Base-by-base conservation (phyloP, 2,888 invertebrate genomes). In the Andrena flavipes region DNA sequence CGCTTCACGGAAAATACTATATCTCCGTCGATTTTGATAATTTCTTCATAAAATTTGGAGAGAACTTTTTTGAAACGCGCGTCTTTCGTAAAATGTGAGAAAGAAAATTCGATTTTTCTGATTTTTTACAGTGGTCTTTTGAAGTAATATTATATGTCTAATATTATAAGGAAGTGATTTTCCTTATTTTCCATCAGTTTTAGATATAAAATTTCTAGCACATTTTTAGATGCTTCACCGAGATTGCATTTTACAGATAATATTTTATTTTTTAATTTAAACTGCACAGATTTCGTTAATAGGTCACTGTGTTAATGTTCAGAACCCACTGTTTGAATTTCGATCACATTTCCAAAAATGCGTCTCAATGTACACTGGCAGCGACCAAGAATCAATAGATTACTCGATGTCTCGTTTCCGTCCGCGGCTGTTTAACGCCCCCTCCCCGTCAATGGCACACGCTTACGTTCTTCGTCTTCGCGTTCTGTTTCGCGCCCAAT, bases 401-500 rank as follows among this genome's bases (percentile, higher is more conserved):
- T 72, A 68, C 68, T 59, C 7, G 48, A 48, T 23, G 29, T 80
- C 80, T 67, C 67, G 35, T 80, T 80, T 63, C 72, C 26, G 35
- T n/a, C 29, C 65, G 23, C 29, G 49, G 63, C 48, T 80, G 68
- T 63, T 80, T 79, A 80, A 68, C 70, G 51, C n/a, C 33, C 63
- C 26, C 42, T 30, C 56, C n/a, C 51, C 62, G 16, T 35, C 42
- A 56, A 49, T 54, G 73, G 62, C 76, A 67, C 82, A 68, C 51
- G 73, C 84, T 81, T 73, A 56, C 79, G 77, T 85, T 86, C 88
- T 78, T 80, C 88, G 90, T 90, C 89, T 88, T 87, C 87, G 88
- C 88, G 90, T 91, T 91, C 92, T 89, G 92, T 93, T 93, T 93
- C 91, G 93, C 93, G 92, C 93, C 93, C 94, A 94, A 94, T 94